Evolutionary conservation across 1,140 invertebrate species (phyloP).

Genomic region (Scaptodrosophila lebanonensis): DNA sequence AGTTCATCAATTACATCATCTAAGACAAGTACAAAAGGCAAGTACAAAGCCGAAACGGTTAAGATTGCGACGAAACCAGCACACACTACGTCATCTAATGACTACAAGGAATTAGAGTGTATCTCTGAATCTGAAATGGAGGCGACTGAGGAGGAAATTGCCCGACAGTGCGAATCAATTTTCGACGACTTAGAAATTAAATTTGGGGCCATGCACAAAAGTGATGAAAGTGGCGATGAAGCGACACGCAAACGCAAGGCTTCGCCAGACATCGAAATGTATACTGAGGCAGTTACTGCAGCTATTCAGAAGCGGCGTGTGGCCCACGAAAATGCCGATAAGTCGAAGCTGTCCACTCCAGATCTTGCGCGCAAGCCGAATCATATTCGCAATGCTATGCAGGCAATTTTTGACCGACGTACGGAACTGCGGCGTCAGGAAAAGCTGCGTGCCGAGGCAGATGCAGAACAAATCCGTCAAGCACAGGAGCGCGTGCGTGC

Average conservation of each 20-base stretch:
- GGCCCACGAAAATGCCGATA: constrained; percentile 77
- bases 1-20: constrained; percentile 12
- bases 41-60: constrained; percentile 14
- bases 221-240: constrained; percentile 10
- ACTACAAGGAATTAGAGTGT: constrained; percentile 13
- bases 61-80: constrained; percentile 9
- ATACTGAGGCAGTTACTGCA: constrained; percentile 46
- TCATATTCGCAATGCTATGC: constrained; percentile 71
- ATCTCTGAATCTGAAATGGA: constrained; percentile 38
- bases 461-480: constrained; percentile 44
- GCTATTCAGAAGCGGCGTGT: constrained; percentile 76
- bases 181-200: constrained; percentile 80
- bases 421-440: constrained; percentile 53
- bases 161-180: constrained; percentile 85
- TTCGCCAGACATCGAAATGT: constrained; percentile 55
- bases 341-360: constrained; percentile 14
- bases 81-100: not conserved
- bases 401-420: constrained; percentile 65
- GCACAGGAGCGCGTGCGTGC: constrained; percentile 60
- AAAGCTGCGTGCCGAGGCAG: constrained; percentile 50
- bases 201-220: constrained; percentile 55
- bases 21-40: constrained; percentile 20
- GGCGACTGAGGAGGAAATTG: constrained; percentile 80
- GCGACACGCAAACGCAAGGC: constrained; percentile 51
- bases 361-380: constrained; percentile 42